Conservation (phyloP, 2,888 invertebrate species). For the Xestia ashworthii region DNA sequence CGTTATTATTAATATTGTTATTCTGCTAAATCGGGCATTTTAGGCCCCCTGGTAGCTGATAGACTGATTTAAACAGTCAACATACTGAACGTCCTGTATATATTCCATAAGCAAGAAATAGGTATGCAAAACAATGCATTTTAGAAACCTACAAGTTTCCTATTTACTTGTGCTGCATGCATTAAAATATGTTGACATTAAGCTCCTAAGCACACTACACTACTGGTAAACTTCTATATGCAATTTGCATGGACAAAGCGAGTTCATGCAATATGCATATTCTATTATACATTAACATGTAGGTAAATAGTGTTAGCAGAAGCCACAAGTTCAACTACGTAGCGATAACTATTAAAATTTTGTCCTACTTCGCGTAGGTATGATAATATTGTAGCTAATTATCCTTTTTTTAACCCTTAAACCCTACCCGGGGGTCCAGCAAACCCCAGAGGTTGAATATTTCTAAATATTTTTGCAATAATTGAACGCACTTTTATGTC, state of each 20-base stretch:
- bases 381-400: slow-evolving; percentile 58
- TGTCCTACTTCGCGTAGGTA: slow-evolving; percentile 71
- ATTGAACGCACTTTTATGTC: too few relatives aligned
- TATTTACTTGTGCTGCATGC: slow-evolving; percentile 15
- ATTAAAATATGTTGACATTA: slow-evolving; percentile 61
- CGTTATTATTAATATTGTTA: too few relatives aligned
- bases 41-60: background rate
- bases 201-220: slow-evolving; percentile 31
- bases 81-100: background rate
- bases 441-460: too few relatives aligned
- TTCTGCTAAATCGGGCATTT: too few relatives aligned
- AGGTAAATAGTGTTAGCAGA: slow-evolving; percentile 56
- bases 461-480: too few relatives aligned
- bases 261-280: slow-evolving; percentile 65
- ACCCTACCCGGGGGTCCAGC: too few relatives aligned
- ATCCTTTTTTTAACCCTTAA: too few relatives aligned
- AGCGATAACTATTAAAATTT: slow-evolving; percentile 77
- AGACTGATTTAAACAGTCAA: background rate
- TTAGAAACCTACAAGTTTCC: slow-evolving; percentile 30
- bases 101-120: background rate
- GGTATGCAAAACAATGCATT: slow-evolving; percentile 14
- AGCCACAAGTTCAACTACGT: slow-evolving; percentile 60
- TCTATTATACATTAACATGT: slow-evolving; percentile 66
- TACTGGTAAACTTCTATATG: slow-evolving; percentile 39
- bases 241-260: slow-evolving; percentile 61